These are phyloP conservation scores for Tenthredo amoena DNA, from an alignment of 2,888 invertebrate species.

Conservation along the genomic window DNA sequence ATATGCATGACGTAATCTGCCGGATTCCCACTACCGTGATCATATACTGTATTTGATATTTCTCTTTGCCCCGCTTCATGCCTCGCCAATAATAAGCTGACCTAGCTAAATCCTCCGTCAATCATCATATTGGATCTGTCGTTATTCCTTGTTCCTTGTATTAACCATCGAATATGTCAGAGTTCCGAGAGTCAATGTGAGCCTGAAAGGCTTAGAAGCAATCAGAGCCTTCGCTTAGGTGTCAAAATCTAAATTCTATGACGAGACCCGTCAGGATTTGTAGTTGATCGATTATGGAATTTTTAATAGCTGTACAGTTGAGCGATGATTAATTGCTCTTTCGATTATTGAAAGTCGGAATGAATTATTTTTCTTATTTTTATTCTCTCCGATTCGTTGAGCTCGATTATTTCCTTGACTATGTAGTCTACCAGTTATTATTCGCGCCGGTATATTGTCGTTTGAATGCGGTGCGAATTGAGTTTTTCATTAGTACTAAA, in stretches of 20 bases:
- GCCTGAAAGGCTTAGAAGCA: conserved; percentile 28
- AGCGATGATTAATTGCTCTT: background rate
- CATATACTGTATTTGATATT: conserved; percentile 38
- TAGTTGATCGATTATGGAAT: background rate
- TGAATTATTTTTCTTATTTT: background rate
- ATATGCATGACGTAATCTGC: conserved; percentile 76
- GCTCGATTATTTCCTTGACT: conserved; percentile 17
- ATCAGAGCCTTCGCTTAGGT: conserved; percentile 17
- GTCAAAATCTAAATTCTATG: conserved; percentile 19
- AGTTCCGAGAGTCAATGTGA: background rate
- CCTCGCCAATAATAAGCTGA: conserved; percentile 33
- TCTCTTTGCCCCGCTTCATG: conserved; percentile 4
- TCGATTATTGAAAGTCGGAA: background rate
- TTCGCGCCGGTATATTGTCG: background rate
- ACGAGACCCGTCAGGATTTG: background rate
- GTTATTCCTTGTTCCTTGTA: conserved; percentile 9
- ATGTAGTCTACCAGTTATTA: background rate
- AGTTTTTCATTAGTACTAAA: conserved; percentile 45
- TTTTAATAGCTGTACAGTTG: background rate
- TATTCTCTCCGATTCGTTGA: background rate
- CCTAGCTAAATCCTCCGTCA: conserved; percentile 17
- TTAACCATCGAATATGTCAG: background rate
- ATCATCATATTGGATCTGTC: conserved; percentile 22
- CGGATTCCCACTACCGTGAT: background rate
- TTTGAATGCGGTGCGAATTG: conserved; percentile 26